Percentiles rank a stretch among this genome's conserved stretches.
These are phyloP conservation scores for Cottoperca gobio DNA, from an alignment of 2,797 vertebrate genomes.

Conservation along the genomic window DNA sequence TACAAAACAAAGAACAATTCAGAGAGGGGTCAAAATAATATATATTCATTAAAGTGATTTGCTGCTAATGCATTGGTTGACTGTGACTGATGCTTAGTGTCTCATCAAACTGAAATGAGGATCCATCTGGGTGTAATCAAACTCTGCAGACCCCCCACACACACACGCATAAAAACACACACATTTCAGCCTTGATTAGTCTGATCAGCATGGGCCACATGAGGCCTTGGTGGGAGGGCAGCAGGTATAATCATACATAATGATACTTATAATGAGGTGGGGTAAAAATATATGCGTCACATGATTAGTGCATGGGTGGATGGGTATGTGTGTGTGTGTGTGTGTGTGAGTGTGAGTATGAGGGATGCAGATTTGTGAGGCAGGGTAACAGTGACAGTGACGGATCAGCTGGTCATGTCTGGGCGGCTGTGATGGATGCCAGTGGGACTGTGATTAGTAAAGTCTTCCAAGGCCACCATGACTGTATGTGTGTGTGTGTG, in stretches of 20 bases:
- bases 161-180: slow-evolving; percentile 50
- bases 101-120: slow-evolving; percentile 81
- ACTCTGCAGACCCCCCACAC: slow-evolving; percentile 64
- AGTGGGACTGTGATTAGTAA: slow-evolving; percentile 80
- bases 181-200: slow-evolving; percentile 81
- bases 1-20: slow-evolving; percentile 76
- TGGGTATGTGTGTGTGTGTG: slow-evolving; percentile 18
- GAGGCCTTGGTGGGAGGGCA: slow-evolving; percentile 73
- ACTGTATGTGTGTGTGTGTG: slow-evolving; percentile 50
- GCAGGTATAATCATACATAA: slow-evolving; percentile 88
- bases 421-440: slow-evolving; percentile 83
- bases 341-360: slow-evolving; percentile 20
- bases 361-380: slow-evolving; percentile 67
- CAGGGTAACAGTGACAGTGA: slow-evolving; percentile 78
- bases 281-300: slow-evolving; percentile 81
- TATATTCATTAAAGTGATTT: slow-evolving; percentile 84
- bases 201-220: slow-evolving; percentile 79
- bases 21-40: slow-evolving; percentile 83
- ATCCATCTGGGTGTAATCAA: slow-evolving; percentile 87
- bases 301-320: slow-evolving; percentile 60
- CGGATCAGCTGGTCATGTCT: slow-evolving; percentile 76
- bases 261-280: slow-evolving; percentile 85
- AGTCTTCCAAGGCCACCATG: slow-evolving; percentile 76
- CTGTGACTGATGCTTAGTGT: slow-evolving; percentile 85
- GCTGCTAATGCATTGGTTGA: slow-evolving; percentile 78